These are phyloP conservation scores for Temnothorax unifasciatus DNA, from an alignment of 2,888 invertebrate genomes.

Conservation along the genomic window DNA sequence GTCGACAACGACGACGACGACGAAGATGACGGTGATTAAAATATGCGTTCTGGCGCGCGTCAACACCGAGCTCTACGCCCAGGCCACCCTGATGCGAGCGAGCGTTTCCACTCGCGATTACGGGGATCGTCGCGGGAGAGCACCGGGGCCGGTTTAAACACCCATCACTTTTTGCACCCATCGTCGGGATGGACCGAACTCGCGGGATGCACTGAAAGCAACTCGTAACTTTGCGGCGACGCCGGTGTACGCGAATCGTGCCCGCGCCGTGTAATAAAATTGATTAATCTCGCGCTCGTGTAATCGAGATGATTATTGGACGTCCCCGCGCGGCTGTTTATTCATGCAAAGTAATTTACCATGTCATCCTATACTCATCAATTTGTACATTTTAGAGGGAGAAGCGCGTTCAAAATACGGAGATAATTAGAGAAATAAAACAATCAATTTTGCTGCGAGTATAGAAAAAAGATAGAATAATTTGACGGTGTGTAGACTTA, in stretches of 20 bases:
- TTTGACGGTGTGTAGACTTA: not conserved
- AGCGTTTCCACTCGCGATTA: slow-evolving; percentile 71
- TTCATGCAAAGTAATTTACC: slow-evolving; percentile 37
- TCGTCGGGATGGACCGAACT: slow-evolving; percentile 23
- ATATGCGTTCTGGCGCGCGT: slow-evolving; percentile 37
- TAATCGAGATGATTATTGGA: slow-evolving; percentile 37
- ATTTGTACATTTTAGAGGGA: not conserved
- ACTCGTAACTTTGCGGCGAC: slow-evolving; percentile 50
- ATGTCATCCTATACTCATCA: slow-evolving; percentile 16
- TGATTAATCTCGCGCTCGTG: slow-evolving; percentile 38
- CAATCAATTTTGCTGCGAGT: not conserved
- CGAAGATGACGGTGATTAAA: slow-evolving; percentile 62
- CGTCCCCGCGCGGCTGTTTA: slow-evolving; percentile 31
- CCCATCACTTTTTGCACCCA: slow-evolving; percentile 45
- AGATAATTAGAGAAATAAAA: slow-evolving; percentile 6
- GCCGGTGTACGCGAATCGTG: slow-evolving; percentile 4
- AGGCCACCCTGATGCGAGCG: slow-evolving; percentile 65
- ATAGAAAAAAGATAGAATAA: not conserved
- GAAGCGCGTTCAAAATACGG: not conserved
- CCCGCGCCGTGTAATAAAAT: slow-evolving; percentile 39
- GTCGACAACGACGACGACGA: slow-evolving; percentile 22
- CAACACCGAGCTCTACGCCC: slow-evolving; percentile 53
- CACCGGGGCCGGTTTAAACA: slow-evolving; percentile 47
- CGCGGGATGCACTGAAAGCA: slow-evolving; percentile 12
- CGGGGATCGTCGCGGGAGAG: slow-evolving; percentile 35